Conservation (phyloP, 2,797 vertebrate genomes). For the Falco berigora region DNA sequence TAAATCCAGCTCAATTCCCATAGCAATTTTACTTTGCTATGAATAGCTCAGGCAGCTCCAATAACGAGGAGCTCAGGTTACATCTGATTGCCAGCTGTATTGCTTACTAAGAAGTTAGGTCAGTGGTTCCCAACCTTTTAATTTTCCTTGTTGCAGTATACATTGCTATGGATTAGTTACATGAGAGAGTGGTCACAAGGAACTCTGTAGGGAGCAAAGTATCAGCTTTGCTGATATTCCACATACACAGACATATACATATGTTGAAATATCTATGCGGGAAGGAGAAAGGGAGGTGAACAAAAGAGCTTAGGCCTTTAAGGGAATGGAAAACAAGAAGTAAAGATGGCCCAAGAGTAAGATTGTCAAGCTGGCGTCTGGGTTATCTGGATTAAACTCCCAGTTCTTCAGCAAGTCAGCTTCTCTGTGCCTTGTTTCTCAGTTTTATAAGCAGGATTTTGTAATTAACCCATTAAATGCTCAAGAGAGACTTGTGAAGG, state of each 20-base stretch:
- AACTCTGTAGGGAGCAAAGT: conserved; percentile 40
- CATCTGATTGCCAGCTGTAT: conserved; percentile 59
- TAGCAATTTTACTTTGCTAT: conserved; percentile 54
- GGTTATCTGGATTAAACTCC: conserved; percentile 6
- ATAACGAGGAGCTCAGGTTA: conserved; percentile 38
- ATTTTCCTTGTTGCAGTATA: conserved; percentile 50
- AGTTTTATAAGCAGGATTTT: neutral
- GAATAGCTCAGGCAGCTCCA: conserved; percentile 55
- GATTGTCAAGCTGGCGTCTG: neutral
- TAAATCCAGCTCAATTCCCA: conserved; percentile 58
- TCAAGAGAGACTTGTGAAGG: neutral
- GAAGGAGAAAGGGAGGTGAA: conserved; percentile 38
- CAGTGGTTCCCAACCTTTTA: conserved; percentile 61
- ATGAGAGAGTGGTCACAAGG: conserved; percentile 51
- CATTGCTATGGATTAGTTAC: conserved; percentile 57
- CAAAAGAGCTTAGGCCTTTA: conserved; percentile 15
- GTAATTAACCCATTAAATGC: neutral
- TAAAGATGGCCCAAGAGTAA: neutral
- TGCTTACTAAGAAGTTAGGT: conserved; percentile 63
- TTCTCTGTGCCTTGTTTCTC: neutral
- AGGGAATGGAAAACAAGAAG: conserved; percentile 19
- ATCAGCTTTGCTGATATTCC: conserved; percentile 57
- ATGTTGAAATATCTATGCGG: conserved; percentile 53
- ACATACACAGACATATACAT: conserved; percentile 22
- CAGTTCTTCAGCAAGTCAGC: neutral